Evolutionary conservation across 1,140 invertebrate genomes (phyloP).

Genomic region (Drosophila simulans): DNA sequence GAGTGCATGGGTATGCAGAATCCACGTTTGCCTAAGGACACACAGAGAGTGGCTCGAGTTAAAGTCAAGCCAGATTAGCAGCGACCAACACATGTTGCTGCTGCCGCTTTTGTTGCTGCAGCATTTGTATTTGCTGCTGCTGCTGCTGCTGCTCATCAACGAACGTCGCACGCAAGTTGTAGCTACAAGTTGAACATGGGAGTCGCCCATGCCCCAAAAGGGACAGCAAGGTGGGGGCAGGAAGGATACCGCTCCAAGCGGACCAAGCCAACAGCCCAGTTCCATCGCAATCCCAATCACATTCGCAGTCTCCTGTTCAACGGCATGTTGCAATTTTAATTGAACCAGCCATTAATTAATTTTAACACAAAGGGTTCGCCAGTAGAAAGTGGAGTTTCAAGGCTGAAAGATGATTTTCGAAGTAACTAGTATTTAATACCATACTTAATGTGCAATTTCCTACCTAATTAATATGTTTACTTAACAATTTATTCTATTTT

Average conservation of each 20-base stretch:
- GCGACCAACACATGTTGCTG: slow-evolving; percentile 68
- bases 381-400: neutral
- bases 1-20: slow-evolving; percentile 1
- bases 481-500: too few species aligned
- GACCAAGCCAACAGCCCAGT: slow-evolving; percentile 12
- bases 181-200: slow-evolving; percentile 74
- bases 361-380: slow-evolving; percentile 40
- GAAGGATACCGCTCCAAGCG: slow-evolving; percentile 16
- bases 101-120: slow-evolving; percentile 6
- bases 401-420: neutral
- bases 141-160: slow-evolving; percentile 65
- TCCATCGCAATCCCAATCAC: too few species aligned
- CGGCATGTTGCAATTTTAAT: slow-evolving; percentile 82
- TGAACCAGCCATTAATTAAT: slow-evolving; percentile 81
- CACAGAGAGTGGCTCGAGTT: slow-evolving; percentile 22
- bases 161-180: slow-evolving; percentile 75
- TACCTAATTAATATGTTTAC: too few species aligned
- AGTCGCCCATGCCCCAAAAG: slow-evolving; percentile 16
- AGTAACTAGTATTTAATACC: neutral
- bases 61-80: slow-evolving; percentile 67
- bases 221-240: slow-evolving; percentile 31
- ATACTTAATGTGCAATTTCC: too few species aligned
- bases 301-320: slow-evolving; percentile 54
- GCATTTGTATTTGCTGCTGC: slow-evolving; percentile 18
- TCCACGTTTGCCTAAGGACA: slow-evolving; percentile 63